phyloP scores from a whole-genome alignment of 2,113 vertebrate species.

The Pelvicachromis taeniatus region DNA sequence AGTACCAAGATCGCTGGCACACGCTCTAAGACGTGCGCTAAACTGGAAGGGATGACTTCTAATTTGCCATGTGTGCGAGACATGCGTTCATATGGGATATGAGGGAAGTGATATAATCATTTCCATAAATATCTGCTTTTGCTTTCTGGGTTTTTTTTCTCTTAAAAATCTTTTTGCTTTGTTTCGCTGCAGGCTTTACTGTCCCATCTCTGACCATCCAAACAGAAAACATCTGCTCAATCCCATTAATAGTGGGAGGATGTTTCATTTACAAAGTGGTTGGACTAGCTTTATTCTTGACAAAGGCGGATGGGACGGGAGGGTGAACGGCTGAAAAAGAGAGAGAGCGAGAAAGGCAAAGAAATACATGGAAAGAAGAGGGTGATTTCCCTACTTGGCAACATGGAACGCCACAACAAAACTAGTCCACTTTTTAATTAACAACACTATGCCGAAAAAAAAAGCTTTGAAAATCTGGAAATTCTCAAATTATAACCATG shows the following conservation, averaged over 20 bases:
- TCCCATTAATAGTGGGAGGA: slow-evolving; percentile 63
- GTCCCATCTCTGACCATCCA: slow-evolving; percentile 58
- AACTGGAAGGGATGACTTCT: slow-evolving; percentile 62
- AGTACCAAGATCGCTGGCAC: slow-evolving; percentile 46
- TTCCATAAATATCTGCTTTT: slow-evolving; percentile 66
- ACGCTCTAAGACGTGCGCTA: slow-evolving; percentile 38
- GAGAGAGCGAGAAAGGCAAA: not conserved
- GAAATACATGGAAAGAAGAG: slow-evolving; percentile 21
- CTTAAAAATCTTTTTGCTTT: slow-evolving; percentile 48
- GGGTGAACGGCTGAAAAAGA: not conserved
- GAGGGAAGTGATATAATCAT: slow-evolving; percentile 62
- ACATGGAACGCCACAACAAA: slow-evolving; percentile 66
- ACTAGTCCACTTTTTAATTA: slow-evolving; percentile 73
- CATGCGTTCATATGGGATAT: slow-evolving; percentile 44
- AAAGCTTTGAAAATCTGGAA: slow-evolving; percentile 66
- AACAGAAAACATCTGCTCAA: slow-evolving; percentile 73
- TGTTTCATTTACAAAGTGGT: slow-evolving; percentile 66
- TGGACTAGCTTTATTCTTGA: slow-evolving; percentile 38
- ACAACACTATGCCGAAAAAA: slow-evolving; percentile 58
- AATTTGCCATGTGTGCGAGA: slow-evolving; percentile 68
- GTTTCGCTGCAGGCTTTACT: slow-evolving; percentile 55
- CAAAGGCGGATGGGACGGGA: slow-evolving; percentile 40
- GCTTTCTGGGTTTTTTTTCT: not conserved
- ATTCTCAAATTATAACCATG: slow-evolving; percentile 72
- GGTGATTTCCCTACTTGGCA: slow-evolving; percentile 60